Conservation (phyloP, 2,888 invertebrate species). For the Acrocera orbiculus region DNA sequence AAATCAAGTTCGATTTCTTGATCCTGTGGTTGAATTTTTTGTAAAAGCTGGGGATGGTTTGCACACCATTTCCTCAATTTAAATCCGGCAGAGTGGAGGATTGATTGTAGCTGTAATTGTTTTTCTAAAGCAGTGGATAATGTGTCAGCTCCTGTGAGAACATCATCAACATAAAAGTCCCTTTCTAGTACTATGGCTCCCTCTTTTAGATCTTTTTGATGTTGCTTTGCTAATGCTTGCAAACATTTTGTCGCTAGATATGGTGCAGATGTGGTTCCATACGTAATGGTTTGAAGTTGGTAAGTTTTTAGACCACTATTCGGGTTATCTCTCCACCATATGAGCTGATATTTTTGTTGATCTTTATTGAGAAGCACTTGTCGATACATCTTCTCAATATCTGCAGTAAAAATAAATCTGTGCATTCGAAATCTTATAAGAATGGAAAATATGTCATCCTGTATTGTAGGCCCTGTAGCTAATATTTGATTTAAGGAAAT, state of each 20-base stretch:
- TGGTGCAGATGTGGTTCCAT: constrained; percentile 2
- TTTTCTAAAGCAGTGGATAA: not conserved
- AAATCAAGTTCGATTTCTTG: not conserved
- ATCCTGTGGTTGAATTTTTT: not conserved
- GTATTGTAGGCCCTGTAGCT: not conserved
- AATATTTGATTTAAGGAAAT: not conserved
- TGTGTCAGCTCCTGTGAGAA: constrained; percentile 1
- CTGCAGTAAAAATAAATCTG: not conserved
- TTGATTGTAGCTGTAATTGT: not conserved
- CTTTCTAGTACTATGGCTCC: not conserved
- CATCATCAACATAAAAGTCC: constrained; percentile 4
- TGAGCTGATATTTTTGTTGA: not conserved
- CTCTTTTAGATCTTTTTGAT: not conserved
- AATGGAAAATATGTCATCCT: not conserved
- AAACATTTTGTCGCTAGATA: not conserved
- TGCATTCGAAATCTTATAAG: not conserved
- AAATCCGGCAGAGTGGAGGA: not conserved
- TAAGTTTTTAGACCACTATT: not conserved
- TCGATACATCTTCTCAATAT: constrained; percentile 1
- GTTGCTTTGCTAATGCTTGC: not conserved
- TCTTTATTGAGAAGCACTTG: not conserved
- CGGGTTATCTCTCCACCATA: not conserved
- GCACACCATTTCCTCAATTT: constrained; percentile 2
- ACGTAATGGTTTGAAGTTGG: not conserved
- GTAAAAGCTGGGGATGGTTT: not conserved